Evolutionary conservation across 1,140 invertebrate genomes (phyloP), one percentile per base, ranked within the genome.

Genomic region (Trichomalopsis sarcophagae): DNA sequence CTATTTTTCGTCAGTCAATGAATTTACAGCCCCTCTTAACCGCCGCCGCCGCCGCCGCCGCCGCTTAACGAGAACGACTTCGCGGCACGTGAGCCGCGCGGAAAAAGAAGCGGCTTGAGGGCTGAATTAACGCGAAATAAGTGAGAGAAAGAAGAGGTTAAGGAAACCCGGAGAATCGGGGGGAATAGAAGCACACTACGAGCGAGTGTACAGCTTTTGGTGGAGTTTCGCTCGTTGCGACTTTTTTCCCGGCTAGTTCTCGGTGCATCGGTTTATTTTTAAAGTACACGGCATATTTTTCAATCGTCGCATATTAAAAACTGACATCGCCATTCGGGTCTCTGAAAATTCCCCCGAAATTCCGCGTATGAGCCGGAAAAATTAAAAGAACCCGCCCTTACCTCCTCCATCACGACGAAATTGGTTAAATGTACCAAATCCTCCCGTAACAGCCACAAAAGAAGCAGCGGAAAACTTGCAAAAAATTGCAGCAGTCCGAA

Each of bases 1-100:
- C 23, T 50, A 78, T 91, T 92, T 92, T 92, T 92, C 90, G 89
- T 89, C 91, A 90, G 91, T 92, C 91, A 92, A 92, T 92, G 92
- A 93, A 93, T 93, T 93, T 93, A 92, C 91, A 92, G 87, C 91
- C 91, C 89, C 88, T 90, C 88, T 90, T 91, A 90, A 90, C 88
- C 88, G 87, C 33, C 23, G 0, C 68, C 68, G 0, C 68, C 68
- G 27, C 33, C 33, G 2, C 5, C 33, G 33, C 27, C 27, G 33
- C 71, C 80, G 74, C 83, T 85, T 87, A 87, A 85, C 83, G 75
- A 85, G 86, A 74, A 84, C 83, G 79, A 81, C 71, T 79, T 81
- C 50, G 50, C 86, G 77, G 55, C 80, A 82, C 86, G 86, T 83
- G 80, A 82, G 77, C 44, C 55, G 62, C 33, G 80, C 7, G 11